phyloP scores from a whole-genome alignment of 2,113 vertebrate genomes.

The Gulo gulo region DNA sequence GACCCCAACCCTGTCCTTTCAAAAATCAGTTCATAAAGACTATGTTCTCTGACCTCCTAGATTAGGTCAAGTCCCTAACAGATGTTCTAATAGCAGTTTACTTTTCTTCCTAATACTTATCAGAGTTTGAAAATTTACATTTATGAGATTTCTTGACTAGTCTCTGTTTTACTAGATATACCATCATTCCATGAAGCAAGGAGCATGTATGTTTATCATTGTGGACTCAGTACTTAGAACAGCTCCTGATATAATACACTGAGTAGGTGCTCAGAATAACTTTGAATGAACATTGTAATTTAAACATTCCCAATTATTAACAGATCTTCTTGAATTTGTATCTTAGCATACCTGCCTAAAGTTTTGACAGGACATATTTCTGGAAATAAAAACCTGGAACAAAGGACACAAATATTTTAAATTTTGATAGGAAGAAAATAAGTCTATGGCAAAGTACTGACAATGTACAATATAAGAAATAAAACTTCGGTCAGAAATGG shows the following conservation, averaged over 20 bases:
- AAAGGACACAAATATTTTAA: conserved; percentile 15
- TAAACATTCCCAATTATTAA: conserved; percentile 19
- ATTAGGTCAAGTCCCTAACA: not conserved
- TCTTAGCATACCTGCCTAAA: not conserved
- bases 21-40: conserved; percentile 31
- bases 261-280: not conserved
- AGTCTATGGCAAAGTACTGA: not conserved
- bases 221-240: not conserved
- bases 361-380: conserved; percentile 5
- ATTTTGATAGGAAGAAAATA: not conserved
- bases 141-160: not conserved
- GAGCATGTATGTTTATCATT: not conserved
- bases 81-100: not conserved
- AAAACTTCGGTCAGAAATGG: not conserved
- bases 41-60: not conserved
- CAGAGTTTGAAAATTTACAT: not conserved
- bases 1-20: not conserved
- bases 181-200: not conserved
- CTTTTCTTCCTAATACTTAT: not conserved
- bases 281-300: conserved; percentile 13
- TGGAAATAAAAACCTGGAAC: conserved; percentile 8
- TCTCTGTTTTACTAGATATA: not conserved
- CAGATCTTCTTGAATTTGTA: not conserved
- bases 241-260: not conserved
- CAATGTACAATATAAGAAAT: not conserved